Evolutionary conservation across 2,113 vertebrate species (phyloP).

Genomic region (Hepsetus odoe): DNA sequence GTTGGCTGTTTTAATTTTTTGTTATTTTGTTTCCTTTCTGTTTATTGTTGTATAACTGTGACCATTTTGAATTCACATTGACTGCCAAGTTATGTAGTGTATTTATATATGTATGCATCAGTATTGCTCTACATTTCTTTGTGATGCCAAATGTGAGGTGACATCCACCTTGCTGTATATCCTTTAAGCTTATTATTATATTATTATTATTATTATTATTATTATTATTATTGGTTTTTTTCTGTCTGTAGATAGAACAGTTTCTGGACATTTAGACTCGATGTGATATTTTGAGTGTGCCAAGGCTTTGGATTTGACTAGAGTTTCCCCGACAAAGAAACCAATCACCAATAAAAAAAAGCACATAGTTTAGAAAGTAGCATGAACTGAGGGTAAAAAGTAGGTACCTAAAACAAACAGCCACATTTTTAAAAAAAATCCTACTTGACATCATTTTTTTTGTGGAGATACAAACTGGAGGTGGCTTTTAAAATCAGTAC

Average conservation of each 20-base stretch:
- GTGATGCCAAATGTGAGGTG: constrained; percentile 45
- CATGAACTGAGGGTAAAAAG: background rate
- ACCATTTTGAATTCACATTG: constrained; percentile 57
- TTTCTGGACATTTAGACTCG: constrained; percentile 18
- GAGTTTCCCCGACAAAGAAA: background rate
- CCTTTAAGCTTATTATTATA: constrained; percentile 29
- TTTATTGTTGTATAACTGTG: constrained; percentile 63
- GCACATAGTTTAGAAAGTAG: background rate
- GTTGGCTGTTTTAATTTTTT: constrained; percentile 37
- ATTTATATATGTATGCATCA: constrained; percentile 37
- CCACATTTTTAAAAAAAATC: background rate
- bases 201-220: background rate
- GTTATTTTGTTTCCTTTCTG: constrained; percentile 51
- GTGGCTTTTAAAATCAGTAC: no score
- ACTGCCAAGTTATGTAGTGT: constrained; percentile 35
- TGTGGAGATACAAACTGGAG: no score
- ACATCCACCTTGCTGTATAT: background rate
- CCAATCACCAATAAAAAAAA: constrained; percentile 2
- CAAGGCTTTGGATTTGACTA: background rate
- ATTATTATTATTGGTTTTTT: constrained; percentile 10
- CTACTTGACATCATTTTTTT: no score
- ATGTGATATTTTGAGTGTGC: constrained; percentile 4
- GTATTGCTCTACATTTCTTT: constrained; percentile 47
- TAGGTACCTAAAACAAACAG: background rate
- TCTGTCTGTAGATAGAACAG: constrained; percentile 35